Conservation (phyloP, 2,888 invertebrate species). For the Aphelenchoides bicaudatus region DNA sequence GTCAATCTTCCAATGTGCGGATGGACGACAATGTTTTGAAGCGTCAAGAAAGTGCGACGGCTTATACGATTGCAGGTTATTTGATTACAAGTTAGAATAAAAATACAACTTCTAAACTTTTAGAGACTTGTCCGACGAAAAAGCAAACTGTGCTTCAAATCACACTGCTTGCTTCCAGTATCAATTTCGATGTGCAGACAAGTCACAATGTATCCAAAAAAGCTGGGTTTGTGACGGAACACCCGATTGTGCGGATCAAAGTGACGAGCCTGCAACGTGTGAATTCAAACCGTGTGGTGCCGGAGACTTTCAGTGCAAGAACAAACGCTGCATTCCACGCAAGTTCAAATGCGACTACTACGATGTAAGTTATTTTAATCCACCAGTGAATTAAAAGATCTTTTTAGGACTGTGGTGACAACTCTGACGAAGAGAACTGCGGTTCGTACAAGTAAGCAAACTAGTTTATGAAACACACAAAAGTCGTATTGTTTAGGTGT, state of each 20-base stretch:
- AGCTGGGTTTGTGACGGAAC: slow-evolving; percentile 59
- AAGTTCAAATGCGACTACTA: slow-evolving; percentile 68
- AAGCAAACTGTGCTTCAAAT: slow-evolving; percentile 72
- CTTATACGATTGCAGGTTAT: slow-evolving; percentile 70
- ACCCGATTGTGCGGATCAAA: slow-evolving; percentile 83
- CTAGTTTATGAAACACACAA: no score
- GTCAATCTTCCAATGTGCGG: slow-evolving; percentile 72
- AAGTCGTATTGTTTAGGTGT: no score
- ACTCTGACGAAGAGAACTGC: slow-evolving; percentile 70
- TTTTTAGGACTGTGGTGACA: slow-evolving; percentile 79
- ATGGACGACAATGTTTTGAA: slow-evolving; percentile 76
- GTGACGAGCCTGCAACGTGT: slow-evolving; percentile 55
- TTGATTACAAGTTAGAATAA: not conserved
- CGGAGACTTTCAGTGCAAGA: slow-evolving; percentile 60
- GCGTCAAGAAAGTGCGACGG: slow-evolving; percentile 86
- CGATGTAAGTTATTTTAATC: slow-evolving; percentile 67
- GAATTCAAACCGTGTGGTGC: slow-evolving; percentile 59
- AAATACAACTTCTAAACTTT: slow-evolving; percentile 76
- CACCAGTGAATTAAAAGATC: slow-evolving; percentile 7
- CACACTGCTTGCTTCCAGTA: slow-evolving; percentile 60
- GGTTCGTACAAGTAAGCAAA: slow-evolving; percentile 57
- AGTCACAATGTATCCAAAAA: slow-evolving; percentile 76
- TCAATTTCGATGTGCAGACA: slow-evolving; percentile 85
- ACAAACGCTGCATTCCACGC: slow-evolving; percentile 61
- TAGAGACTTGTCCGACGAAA: slow-evolving; percentile 72